phyloP scores from a whole-genome alignment of 2,797 vertebrate species.

The Poeciliopsis gracilis region DNA sequence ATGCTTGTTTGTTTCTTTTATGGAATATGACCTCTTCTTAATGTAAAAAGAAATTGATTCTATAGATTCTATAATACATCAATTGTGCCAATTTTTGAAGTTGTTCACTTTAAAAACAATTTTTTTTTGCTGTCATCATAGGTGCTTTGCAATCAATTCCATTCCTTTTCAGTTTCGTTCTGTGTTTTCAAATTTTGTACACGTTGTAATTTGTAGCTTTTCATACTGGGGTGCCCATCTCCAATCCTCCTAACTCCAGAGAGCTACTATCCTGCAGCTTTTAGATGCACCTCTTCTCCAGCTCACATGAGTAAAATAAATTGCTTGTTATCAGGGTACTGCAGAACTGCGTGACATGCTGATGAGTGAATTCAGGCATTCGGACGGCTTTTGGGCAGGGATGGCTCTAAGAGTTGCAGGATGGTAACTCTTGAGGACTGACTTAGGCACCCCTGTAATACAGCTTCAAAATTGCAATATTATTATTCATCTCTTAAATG shows the following conservation, averaged over 20 bases:
- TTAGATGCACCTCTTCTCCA: neutral
- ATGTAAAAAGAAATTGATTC: neutral
- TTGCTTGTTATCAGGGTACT: neutral
- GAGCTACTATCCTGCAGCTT: neutral
- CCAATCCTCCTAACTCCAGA: neutral
- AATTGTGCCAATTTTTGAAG: neutral
- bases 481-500: neutral
- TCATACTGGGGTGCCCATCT: neutral
- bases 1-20: neutral
- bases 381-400: neutral
- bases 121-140: neutral
- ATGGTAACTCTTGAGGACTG: neutral
- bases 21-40: neutral
- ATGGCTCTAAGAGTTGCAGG: neutral
- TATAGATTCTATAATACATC: neutral
- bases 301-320: neutral
- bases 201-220: neutral
- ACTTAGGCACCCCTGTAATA: neutral
- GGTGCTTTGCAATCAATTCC: neutral
- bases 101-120: neutral
- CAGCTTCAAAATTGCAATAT: neutral
- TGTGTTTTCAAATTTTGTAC: neutral
- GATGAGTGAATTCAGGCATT: constrained; percentile 4
- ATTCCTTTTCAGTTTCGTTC: neutral
- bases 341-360: neutral